Percentiles rank a stretch among this genome's conserved stretches.
Conservation (phyloP, 1,140 invertebrate genomes). For the Caenorhabditis inopinata region DNA sequence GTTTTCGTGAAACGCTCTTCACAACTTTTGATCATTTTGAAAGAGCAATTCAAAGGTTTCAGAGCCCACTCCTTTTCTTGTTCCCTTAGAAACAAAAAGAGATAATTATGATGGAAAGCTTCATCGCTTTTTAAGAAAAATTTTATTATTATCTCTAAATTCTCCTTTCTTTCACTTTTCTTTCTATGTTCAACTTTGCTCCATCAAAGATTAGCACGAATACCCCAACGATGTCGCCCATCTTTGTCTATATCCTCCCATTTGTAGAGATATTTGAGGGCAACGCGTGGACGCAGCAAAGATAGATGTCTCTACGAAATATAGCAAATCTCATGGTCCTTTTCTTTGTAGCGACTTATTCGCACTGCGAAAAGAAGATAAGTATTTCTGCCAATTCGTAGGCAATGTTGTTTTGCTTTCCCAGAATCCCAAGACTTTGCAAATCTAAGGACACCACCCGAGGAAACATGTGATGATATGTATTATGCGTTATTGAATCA, state of each 20-base stretch:
- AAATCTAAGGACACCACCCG: no score
- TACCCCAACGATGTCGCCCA: not conserved
- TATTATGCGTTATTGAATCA: no score
- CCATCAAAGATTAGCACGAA: constrained; percentile 10
- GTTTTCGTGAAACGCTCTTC: no score
- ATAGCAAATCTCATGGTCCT: not conserved
- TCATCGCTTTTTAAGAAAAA: no score
- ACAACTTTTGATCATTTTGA: no score
- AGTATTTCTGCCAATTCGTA: no score
- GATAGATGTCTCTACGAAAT: constrained; percentile 27
- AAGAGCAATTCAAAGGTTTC: no score
- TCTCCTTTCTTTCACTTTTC: not conserved
- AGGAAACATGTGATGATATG: no score
- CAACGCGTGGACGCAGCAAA: not conserved
- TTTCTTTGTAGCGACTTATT: not conserved
- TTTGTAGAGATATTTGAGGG: not conserved
- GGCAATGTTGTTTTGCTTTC: not conserved
- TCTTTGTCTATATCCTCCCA: not conserved
- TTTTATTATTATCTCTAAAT: not conserved
- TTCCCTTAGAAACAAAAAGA: not conserved
- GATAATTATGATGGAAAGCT: not conserved
- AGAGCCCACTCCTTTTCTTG: not conserved
- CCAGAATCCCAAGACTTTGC: not conserved
- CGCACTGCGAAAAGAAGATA: not conserved
- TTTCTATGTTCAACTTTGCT: not conserved